Base-by-base conservation (phyloP, 2,888 invertebrate genomes). In the Auanema freiburgensis region DNA sequence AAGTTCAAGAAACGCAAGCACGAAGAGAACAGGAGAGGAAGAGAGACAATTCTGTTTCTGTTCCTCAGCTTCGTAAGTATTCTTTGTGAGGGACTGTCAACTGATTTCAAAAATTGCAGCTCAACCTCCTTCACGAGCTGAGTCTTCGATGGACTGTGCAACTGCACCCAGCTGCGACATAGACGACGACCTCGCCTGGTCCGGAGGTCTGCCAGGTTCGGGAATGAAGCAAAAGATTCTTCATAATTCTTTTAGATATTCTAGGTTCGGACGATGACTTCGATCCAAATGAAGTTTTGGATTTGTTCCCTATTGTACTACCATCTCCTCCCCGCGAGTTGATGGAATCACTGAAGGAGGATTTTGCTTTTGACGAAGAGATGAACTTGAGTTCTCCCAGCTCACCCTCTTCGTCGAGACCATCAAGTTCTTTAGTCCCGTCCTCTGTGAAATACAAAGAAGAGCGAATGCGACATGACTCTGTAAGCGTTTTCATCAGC, bases 291-390 rank as follows among this genome's bases (percentile, higher is more conserved):
- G 69, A 69, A 14, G 64, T 59, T 25, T 42, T 69, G n/a, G 53
- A 60, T 11, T 46, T 68, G 14, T 24, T 63, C 23, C 52, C 57
- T n/a, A 25, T 25, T 14, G 49, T 33, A 4, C 44, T 66, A 12
- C 63, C 57, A 1, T 65, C 65, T 2, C 67, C 69, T 8, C 67
- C 69, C 2, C 60, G 53, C 46, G 72, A 61, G 24, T 66, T 72
- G 33, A 66, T 69, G 64, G 72, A 72, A 5, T 51, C 55, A 14
- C 51, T 72, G 23, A 52, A 57, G n/a, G 63, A 52, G 52, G 55
- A 59, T 61, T 49, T 62, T 65, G 14, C 10, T n/a, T 57, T 42
- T 57, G 21, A 21, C 46, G 16, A 46, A 46, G 46, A 46, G 16
- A 21, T 46, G 46, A 16, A 46, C 16, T 46, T 46, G 16, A 18